Conservation (phyloP, 2,113 vertebrate species). For the Leucopsar rothschildi region DNA sequence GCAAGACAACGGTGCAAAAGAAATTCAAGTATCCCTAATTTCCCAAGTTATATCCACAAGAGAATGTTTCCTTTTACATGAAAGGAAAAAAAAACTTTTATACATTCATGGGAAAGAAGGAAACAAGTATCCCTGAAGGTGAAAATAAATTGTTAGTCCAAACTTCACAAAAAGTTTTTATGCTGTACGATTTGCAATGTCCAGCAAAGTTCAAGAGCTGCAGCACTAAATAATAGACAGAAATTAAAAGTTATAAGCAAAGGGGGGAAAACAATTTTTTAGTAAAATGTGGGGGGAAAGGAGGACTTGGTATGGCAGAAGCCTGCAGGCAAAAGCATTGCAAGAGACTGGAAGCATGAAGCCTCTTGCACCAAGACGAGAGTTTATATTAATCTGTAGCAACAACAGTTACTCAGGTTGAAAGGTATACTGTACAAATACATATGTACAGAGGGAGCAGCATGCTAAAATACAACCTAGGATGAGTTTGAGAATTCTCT, state of each 20-base stretch:
- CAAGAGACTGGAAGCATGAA: neutral
- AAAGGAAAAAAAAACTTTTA: neutral
- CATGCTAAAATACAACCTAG: neutral
- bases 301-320: neutral
- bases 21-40: neutral
- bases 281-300: neutral
- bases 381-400: neutral
- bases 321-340: neutral
- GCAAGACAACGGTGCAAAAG: neutral
- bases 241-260: conserved; percentile 38
- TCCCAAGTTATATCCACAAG: neutral
- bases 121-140: conserved; percentile 7
- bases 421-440: neutral
- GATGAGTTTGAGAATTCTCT: neutral
- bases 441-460: neutral
- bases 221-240: conserved; percentile 21
- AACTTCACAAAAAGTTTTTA: conserved; percentile 55
- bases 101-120: conserved; percentile 44
- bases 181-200: conserved; percentile 25
- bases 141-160: conserved; percentile 53
- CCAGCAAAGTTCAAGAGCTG: neutral
- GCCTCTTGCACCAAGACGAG: neutral
- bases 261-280: neutral
- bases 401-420: neutral
- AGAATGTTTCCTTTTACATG: neutral